These are phyloP conservation scores for Hycleus phaleratus DNA, from an alignment of 1,140 invertebrate genomes.

Conservation along the genomic window DNA sequence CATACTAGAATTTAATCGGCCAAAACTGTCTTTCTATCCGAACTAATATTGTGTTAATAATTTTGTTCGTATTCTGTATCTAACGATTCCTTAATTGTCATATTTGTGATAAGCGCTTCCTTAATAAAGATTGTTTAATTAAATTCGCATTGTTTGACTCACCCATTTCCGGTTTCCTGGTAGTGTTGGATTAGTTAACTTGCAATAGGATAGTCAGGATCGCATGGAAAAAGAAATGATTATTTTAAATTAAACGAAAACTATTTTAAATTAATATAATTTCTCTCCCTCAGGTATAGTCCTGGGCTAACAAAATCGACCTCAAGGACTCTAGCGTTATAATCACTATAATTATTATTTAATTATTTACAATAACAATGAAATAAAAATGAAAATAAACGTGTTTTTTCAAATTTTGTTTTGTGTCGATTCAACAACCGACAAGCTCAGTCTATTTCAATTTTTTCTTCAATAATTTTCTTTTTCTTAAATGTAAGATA, in stretches of 20 bases:
- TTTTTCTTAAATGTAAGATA: too few relatives aligned
- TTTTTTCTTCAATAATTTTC: not conserved
- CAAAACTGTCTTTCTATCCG: slow-evolving; percentile 12
- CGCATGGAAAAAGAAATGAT: too few relatives aligned
- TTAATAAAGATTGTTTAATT: slow-evolving; percentile 39
- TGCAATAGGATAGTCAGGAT: too few relatives aligned
- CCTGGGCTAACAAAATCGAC: slow-evolving; percentile 40
- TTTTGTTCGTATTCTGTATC: slow-evolving; percentile 22
- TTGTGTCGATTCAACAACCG: not conserved
- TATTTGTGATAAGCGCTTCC: slow-evolving; percentile 40
- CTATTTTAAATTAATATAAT: slow-evolving; percentile 26
- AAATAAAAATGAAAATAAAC: not conserved
- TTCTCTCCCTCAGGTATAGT: slow-evolving; percentile 40
- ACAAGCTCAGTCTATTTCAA: slow-evolving; percentile 19
- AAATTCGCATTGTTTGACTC: not conserved
- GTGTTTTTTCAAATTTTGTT: not conserved
- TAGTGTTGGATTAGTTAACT: too few relatives aligned
- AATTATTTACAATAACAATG: slow-evolving; percentile 24
- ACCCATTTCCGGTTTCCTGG: too few relatives aligned
- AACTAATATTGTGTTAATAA: slow-evolving; percentile 16
- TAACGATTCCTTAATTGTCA: slow-evolving; percentile 37
- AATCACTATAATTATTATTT: not conserved
- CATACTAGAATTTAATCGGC: slow-evolving; percentile 10
- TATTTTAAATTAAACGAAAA: not conserved
- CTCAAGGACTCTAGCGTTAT: slow-evolving; percentile 36